Conservation (phyloP, 2,113 vertebrate species). For the Isichthys henryi region DNA sequence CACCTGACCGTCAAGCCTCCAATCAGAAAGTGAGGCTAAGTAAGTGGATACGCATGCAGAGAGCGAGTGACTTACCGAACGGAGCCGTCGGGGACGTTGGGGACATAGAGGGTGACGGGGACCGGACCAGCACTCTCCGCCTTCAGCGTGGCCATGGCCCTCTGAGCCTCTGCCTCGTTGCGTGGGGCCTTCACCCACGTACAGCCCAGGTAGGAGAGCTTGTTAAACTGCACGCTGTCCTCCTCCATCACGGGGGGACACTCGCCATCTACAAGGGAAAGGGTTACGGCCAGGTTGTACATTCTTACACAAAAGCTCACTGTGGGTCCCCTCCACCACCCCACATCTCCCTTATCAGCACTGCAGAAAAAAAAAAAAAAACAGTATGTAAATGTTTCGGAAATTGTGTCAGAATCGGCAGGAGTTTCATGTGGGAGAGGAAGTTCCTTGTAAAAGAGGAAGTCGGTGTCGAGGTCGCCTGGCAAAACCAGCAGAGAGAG, state of each 20-base stretch:
- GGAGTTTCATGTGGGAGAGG: not conserved
- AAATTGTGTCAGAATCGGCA: not conserved
- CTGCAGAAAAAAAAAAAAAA: not conserved
- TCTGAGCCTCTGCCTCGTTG: slow-evolving; percentile 78
- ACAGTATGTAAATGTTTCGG: not conserved
- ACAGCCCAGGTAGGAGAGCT: slow-evolving; percentile 86
- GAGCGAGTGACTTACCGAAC: slow-evolving; percentile 69
- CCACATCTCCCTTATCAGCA: not conserved
- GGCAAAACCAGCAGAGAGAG: not conserved
- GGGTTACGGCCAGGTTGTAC: not conserved
- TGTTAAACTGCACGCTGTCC: slow-evolving; percentile 92
- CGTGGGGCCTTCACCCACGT: slow-evolving; percentile 90
- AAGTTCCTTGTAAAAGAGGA: not conserved
- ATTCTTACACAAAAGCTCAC: not conserved
- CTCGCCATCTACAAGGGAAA: slow-evolving; percentile 30
- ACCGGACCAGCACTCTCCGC: slow-evolving; percentile 72
- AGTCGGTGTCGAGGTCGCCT: not conserved
- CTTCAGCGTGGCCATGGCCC: slow-evolving; percentile 79
- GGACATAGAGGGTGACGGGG: slow-evolving; percentile 84
- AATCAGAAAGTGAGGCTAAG: not conserved
- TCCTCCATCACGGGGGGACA: slow-evolving; percentile 63
- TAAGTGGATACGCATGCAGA: not conserved
- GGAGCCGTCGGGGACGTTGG: slow-evolving; percentile 82
- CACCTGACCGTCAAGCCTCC: not conserved
- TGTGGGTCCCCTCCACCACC: not conserved